A percentile compares a stretch with the other conserved stretches of the same genome.
These are phyloP conservation scores for Aphaenogaster rudis DNA, from an alignment of 1,140 invertebrate genomes.

Conservation along the genomic window DNA sequence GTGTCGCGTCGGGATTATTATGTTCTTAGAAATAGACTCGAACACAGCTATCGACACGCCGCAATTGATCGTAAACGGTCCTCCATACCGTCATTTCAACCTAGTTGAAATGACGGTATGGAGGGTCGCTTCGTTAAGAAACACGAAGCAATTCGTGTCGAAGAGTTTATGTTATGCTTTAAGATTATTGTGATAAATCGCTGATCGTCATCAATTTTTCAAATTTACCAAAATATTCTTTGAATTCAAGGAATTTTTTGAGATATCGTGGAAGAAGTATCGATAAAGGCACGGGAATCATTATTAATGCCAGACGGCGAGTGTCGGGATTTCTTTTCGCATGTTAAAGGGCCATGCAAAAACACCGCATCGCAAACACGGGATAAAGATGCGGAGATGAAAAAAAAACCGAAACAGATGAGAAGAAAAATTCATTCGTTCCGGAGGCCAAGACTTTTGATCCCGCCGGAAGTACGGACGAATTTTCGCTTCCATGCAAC, in stretches of 20 bases:
- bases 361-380: slow-evolving; percentile 4
- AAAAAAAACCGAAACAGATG: background rate
- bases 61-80: slow-evolving; percentile 13
- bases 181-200: background rate
- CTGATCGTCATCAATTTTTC: background rate
- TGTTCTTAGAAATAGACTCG: slow-evolving; percentile 52
- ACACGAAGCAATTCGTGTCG: background rate
- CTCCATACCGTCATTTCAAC: background rate
- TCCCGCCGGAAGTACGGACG: background rate
- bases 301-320: slow-evolving; percentile 58
- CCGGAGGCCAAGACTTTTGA: background rate
- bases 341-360: slow-evolving; percentile 62
- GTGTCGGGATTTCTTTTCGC: slow-evolving; percentile 28
- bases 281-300: background rate
- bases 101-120: background rate
- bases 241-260: background rate
- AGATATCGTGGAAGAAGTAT: background rate
- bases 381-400: background rate
- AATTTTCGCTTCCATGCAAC: too few relatives aligned
- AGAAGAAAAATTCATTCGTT: slow-evolving; percentile 5
- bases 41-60: slow-evolving; percentile 9
- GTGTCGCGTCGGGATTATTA: slow-evolving; percentile 56
- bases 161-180: background rate
- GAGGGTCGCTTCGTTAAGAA: background rate
- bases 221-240: slow-evolving; percentile 11